Conservation (phyloP, 35 echinoderm and acorn worm species). For the Apostichopus japonicus region DNA sequence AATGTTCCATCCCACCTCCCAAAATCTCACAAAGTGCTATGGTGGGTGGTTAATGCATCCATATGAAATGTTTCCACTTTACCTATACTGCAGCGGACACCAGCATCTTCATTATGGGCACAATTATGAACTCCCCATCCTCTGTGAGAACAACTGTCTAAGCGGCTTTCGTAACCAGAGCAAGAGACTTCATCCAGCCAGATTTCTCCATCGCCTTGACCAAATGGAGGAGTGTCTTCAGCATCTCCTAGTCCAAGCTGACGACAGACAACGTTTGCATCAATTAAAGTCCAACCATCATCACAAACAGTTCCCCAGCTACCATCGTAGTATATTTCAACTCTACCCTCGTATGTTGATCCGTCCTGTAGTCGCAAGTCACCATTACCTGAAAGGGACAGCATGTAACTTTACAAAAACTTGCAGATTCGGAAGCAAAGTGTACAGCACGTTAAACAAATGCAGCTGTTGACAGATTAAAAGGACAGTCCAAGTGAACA, state of each 20-base stretch:
- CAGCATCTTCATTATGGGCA: constrained; percentile 46
- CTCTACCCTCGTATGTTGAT: constrained; percentile 26
- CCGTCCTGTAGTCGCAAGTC: constrained; percentile 39
- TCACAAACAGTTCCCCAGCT: constrained; percentile 70
- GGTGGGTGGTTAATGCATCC: too few species aligned
- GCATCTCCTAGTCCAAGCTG: constrained; percentile 48
- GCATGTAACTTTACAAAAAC: not conserved
- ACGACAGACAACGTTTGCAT: constrained; percentile 54
- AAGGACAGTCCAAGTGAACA: too few species aligned
- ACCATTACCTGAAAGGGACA: not conserved
- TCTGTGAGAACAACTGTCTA: constrained; percentile 26
- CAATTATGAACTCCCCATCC: constrained; percentile 40
- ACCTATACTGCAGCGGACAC: constrained; percentile 31
- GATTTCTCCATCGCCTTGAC: constrained; percentile 39
- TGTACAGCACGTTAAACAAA: too few species aligned
- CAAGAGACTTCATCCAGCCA: constrained; percentile 51
- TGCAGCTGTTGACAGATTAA: too few species aligned
- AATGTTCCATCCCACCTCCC: too few species aligned
- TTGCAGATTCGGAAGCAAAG: too few species aligned
- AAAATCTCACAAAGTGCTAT: too few species aligned
- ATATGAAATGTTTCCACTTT: not conserved
- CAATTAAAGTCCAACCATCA: constrained; percentile 23
- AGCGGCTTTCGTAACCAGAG: not conserved
- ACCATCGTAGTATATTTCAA: constrained; percentile 58
- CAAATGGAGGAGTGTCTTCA: constrained; percentile 15